Conservation (phyloP, 2,113 vertebrate species). For the Mobula birostris region DNA sequence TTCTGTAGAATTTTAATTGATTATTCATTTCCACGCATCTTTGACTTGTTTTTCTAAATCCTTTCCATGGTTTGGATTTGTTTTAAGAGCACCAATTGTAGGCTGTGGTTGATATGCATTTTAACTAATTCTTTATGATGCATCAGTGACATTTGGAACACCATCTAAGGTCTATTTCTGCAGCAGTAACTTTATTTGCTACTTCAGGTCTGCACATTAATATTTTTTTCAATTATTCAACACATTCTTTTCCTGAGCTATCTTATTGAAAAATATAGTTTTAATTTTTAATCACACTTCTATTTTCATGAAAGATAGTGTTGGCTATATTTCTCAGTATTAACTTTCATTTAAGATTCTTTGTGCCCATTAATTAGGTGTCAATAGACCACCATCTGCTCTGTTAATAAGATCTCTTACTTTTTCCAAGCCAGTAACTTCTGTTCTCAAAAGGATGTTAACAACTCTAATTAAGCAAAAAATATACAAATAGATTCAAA, state of each 20-base stretch:
- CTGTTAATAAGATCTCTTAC: background rate
- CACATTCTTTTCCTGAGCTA: background rate
- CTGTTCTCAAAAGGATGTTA: background rate
- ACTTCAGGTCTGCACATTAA: background rate
- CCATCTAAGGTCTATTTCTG: background rate
- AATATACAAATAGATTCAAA: background rate
- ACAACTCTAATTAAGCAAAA: background rate
- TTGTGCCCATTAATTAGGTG: background rate
- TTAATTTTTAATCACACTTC: conserved; percentile 7
- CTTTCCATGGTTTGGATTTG: background rate
- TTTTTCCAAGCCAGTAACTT: background rate
- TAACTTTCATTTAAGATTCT: background rate
- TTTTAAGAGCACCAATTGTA: background rate
- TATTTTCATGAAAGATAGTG: background rate
- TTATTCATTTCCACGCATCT: background rate
- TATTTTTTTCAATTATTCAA: conserved; percentile 24
- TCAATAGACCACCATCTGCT: background rate
- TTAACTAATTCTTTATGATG: background rate
- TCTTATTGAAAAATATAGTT: background rate
- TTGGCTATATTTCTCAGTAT: background rate
- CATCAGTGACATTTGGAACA: background rate
- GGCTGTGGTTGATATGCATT: no score
- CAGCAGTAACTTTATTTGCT: background rate
- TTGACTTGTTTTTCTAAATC: background rate
- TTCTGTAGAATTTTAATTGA: background rate